A percentile compares a stretch with the other conserved stretches of the same genome.
phyloP scores from a whole-genome alignment of 2,797 vertebrate genomes.

The Protonibea diacanthus region DNA sequence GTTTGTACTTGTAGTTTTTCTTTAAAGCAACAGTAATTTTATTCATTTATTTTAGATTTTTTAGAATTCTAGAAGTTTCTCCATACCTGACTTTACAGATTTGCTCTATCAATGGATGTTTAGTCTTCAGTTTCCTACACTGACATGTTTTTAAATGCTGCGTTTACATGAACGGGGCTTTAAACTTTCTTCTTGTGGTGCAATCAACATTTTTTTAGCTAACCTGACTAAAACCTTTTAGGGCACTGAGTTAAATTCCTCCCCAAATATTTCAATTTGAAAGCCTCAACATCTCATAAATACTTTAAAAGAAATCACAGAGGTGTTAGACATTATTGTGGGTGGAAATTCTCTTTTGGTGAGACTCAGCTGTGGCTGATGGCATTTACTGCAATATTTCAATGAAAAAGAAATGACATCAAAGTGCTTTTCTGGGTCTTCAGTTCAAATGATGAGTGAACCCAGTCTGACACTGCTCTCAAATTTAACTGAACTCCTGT shows the following conservation, averaged over 20 bases:
- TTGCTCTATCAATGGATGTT: neutral
- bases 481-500: constrained; percentile 49
- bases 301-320: constrained; percentile 44
- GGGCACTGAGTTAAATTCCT: constrained; percentile 8
- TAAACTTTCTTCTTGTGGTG: constrained; percentile 9
- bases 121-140: neutral
- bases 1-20: too few relatives aligned
- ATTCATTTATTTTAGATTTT: too few relatives aligned
- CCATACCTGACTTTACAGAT: too few relatives aligned
- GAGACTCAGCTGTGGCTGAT: constrained; percentile 44
- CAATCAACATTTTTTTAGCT: constrained; percentile 24
- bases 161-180: constrained; percentile 5
- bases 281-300: constrained; percentile 46
- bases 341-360: constrained; percentile 47
- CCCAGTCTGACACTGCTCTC: constrained; percentile 43
- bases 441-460: constrained; percentile 46
- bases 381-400: constrained; percentile 56
- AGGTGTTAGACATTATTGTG: constrained; percentile 43
- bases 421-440: constrained; percentile 40
- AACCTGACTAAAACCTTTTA: constrained; percentile 29
- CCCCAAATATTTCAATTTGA: constrained; percentile 46
- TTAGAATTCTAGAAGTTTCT: neutral
- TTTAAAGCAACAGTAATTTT: too few relatives aligned
- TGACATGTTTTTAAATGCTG: neutral
- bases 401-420: constrained; percentile 41